Conservation (phyloP, 2,888 invertebrate species). For the Plebejus anna region DNA sequence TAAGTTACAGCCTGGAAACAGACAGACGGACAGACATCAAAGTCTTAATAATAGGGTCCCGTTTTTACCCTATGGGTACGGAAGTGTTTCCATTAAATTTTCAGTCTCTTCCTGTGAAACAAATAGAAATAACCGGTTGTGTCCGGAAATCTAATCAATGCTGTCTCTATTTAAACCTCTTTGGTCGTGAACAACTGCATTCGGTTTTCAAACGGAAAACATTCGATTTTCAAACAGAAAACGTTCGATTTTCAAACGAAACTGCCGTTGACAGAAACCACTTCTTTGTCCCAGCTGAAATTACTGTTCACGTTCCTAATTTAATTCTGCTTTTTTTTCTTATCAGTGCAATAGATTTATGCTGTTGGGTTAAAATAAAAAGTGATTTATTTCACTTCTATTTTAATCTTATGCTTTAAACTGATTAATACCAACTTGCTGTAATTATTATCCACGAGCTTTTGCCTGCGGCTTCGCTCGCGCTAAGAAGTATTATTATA, state of each 20-base stretch:
- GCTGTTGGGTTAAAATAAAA: background rate
- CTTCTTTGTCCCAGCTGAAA: slow-evolving; percentile 63
- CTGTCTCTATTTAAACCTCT: slow-evolving; percentile 33
- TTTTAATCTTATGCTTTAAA: too few species aligned
- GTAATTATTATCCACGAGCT: too few species aligned
- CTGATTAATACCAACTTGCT: too few species aligned
- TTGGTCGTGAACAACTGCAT: slow-evolving; percentile 34
- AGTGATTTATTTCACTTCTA: background rate
- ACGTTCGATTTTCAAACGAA: slow-evolving; percentile 67
- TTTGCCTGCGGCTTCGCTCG: too few species aligned
- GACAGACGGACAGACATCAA: too few species aligned
- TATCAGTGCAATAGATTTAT: background rate
- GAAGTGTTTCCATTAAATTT: background rate
- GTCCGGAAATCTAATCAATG: slow-evolving; percentile 34
- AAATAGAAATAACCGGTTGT: slow-evolving; percentile 21
- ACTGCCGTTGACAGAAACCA: slow-evolving; percentile 68
- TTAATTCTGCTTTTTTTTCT: slow-evolving; percentile 18
- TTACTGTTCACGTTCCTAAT: slow-evolving; percentile 41
- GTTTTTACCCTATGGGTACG: too few species aligned
- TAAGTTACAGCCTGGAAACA: too few species aligned
- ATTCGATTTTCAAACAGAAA: slow-evolving; percentile 38
- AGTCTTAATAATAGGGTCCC: too few species aligned
- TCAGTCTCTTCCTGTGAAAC: background rate
- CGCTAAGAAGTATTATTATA: too few species aligned
- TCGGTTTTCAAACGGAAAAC: slow-evolving; percentile 40